These are phyloP conservation scores for Philopedon plagiatum DNA, from an alignment of 2,888 invertebrate genomes.

Conservation along the genomic window DNA sequence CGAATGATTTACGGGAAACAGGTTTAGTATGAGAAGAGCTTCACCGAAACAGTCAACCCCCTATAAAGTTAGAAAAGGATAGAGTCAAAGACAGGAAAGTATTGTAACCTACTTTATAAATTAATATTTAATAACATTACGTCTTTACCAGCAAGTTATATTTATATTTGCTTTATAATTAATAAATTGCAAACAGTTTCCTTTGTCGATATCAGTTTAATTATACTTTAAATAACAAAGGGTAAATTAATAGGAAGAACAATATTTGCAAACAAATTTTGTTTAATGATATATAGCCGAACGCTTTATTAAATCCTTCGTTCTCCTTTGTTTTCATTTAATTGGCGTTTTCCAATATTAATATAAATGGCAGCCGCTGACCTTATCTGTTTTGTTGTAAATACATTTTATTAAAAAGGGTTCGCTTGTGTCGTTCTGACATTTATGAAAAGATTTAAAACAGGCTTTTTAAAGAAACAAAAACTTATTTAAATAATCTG, in stretches of 20 bases:
- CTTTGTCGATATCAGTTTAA: background rate
- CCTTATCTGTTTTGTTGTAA: background rate
- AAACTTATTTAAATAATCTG: too few species aligned
- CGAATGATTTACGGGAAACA: too few species aligned
- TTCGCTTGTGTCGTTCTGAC: too few species aligned
- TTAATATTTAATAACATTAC: too few species aligned
- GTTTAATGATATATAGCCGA: slow-evolving; percentile 20
- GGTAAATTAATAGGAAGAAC: background rate
- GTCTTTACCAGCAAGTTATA: background rate
- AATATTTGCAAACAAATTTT: slow-evolving; percentile 4
- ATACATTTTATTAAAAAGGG: background rate
- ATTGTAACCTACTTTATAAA: too few species aligned
- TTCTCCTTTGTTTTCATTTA: slow-evolving; percentile 25
- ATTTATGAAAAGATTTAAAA: too few species aligned
- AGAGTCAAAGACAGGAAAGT: too few species aligned
- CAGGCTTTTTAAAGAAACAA: too few species aligned
- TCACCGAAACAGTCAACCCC: too few species aligned
- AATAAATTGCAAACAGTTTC: slow-evolving; percentile 4
- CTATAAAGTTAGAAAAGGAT: too few species aligned
- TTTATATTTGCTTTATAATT: background rate
- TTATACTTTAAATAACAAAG: slow-evolving; percentile 4
- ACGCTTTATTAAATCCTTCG: slow-evolving; percentile 28
- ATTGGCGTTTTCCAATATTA: slow-evolving; percentile 7
- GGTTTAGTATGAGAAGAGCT: too few species aligned
- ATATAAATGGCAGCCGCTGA: background rate